Percentiles rank a stretch among this genome's conserved stretches.
Conservation (phyloP, 2,888 invertebrate genomes). For the Merodon equestris region DNA sequence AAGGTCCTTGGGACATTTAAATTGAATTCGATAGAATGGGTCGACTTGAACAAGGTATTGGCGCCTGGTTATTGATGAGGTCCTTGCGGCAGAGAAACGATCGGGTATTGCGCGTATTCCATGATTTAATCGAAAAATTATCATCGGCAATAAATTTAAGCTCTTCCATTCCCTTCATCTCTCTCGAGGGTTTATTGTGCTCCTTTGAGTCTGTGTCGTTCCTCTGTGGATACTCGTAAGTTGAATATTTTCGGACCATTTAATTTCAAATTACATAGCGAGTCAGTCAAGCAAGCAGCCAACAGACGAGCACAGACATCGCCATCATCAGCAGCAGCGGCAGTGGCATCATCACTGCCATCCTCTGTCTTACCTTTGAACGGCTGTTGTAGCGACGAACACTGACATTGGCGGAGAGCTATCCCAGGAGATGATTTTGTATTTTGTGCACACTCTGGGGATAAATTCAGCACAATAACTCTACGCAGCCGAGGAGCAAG, state of each 20-base stretch:
- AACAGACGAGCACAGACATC: not conserved
- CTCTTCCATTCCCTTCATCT: conserved; percentile 25
- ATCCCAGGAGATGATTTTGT: conserved; percentile 51
- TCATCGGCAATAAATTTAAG: conserved; percentile 66
- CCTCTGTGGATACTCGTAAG: conserved; percentile 4
- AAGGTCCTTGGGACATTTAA: conserved; percentile 63
- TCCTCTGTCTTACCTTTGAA: conserved; percentile 34
- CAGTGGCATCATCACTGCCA: conserved; percentile 52
- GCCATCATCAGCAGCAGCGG: conserved; percentile 45
- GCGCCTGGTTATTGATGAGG: conserved; percentile 58
- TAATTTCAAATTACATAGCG: conserved; percentile 66
- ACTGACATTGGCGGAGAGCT: not conserved
- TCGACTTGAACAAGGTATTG: no score
- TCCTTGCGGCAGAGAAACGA: conserved; percentile 5
- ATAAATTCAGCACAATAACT: conserved; percentile 20
- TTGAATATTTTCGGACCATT: conserved; percentile 63
- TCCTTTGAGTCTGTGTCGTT: conserved; percentile 14
- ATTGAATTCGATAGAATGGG: conserved; percentile 46
- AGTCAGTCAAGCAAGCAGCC: conserved; percentile 49
- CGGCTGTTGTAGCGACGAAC: not conserved
- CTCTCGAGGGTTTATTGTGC: conserved; percentile 3
- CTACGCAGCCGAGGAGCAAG: conserved; percentile 16
- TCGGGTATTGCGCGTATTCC: conserved; percentile 36
- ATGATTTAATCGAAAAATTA: conserved; percentile 68
- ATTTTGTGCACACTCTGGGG: conserved; percentile 38